A percentile compares a stretch with the other conserved stretches of the same genome.
Evolutionary conservation across 2,888 invertebrate species (phyloP).

Genomic region (Syrphus vitripennis): DNA sequence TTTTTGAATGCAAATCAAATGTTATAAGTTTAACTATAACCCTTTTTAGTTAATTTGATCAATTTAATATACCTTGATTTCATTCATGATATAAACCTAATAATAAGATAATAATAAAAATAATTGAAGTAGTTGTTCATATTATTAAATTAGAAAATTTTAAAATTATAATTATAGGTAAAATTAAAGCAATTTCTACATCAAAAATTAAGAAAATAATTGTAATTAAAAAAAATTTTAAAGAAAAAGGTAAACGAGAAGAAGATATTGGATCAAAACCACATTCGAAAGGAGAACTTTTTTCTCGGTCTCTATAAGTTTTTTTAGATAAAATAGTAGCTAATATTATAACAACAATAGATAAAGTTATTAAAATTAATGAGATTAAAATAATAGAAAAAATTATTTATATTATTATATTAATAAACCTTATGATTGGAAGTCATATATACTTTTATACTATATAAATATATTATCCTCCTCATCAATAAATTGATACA

Average conservation of each 20-base stretch:
- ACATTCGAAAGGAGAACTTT: conserved; percentile 85
- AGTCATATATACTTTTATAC: no score
- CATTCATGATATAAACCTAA: conserved; percentile 80
- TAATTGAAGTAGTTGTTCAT: conserved; percentile 75
- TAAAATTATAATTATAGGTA: conserved; percentile 82
- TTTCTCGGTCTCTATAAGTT: conserved; percentile 84
- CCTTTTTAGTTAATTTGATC: conserved; percentile 75
- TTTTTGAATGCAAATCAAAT: conserved; percentile 73
- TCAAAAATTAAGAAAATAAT: no score
- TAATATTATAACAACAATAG: conserved; percentile 82
- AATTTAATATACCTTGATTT: conserved; percentile 84
- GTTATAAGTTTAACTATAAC: background rate
- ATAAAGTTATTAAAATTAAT: conserved; percentile 80
- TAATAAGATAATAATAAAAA: conserved; percentile 82
- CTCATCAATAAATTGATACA: no score
- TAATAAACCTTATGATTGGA: conserved; percentile 84
- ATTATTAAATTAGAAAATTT: conserved; percentile 76
- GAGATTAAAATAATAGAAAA: conserved; percentile 79
- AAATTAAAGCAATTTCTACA: no score
- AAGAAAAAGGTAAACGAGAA: no score
- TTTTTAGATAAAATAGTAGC: conserved; percentile 84
- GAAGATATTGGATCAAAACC: no score
- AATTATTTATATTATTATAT: conserved; percentile 84
- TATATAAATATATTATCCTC: no score
- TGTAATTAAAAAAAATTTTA: no score